These are phyloP conservation scores for Tursiops truncatus DNA, from an alignment of 2,113 vertebrate species.

Conservation along the genomic window DNA sequence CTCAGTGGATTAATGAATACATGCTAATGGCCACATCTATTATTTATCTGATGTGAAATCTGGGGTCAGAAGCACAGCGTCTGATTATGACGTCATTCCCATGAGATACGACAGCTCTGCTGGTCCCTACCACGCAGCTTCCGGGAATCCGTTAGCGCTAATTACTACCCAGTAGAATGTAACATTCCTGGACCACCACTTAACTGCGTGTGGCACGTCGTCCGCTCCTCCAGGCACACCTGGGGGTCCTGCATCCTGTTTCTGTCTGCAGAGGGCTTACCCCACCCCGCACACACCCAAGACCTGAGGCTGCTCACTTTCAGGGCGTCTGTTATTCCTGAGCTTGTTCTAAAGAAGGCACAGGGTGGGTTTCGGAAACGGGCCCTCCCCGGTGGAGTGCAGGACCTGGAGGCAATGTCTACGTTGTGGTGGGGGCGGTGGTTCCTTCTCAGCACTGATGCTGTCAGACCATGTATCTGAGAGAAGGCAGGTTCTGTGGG, in stretches of 20 bases:
- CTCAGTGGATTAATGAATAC: not conserved
- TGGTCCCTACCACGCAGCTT: not conserved
- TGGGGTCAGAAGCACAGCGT: conserved; percentile 9
- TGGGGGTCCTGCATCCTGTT: not conserved
- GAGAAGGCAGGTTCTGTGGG: not conserved
- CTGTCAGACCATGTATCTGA: not conserved
- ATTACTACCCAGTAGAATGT: not conserved
- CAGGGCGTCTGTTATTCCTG: not conserved
- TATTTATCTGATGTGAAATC: not conserved
- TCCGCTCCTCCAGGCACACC: not conserved
- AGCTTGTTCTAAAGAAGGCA: not conserved
- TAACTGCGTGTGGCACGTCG: rapidly evolving
- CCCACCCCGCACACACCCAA: not conserved
- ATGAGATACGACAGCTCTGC: not conserved
- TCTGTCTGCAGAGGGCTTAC: not conserved
- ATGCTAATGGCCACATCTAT: not conserved
- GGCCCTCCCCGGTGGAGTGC: no score
- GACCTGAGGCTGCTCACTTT: not conserved
- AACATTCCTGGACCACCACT: not conserved
- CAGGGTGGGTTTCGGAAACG: not conserved
- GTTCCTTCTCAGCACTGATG: not conserved
- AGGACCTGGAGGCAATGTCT: not conserved
- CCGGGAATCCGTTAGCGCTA: not conserved
- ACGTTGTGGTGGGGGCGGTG: rapidly evolving
- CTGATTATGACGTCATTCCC: conserved; percentile 5